Base-by-base conservation (phyloP, 2,113 vertebrate species). In the Suncus etruscus region DNA sequence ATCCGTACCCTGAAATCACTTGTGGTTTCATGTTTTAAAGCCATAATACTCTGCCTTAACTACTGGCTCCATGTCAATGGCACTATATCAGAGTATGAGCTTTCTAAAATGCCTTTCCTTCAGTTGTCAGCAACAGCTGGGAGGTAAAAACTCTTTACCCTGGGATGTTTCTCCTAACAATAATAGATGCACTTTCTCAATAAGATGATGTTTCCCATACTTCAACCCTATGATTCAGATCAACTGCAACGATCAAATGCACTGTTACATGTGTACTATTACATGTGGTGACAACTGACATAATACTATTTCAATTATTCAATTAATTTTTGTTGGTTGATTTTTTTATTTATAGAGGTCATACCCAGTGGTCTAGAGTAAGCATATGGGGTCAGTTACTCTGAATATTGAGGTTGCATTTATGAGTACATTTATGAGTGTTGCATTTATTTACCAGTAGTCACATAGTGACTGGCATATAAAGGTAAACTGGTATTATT, bases 41-140 rank as follows among this genome's bases (percentile, higher is more conserved):
- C 93, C 87, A 78, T 31, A n/a, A 78, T 72, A 70, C 61, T 87
- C 66, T 75, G 29, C 11, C 24, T 24, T 78, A 16, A 24, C 45
- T 86, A 8, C 50, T 54, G 81, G 65, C 32, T 75, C 70, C 22
- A 27, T 20, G 29, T 74, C 75, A 92, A 29, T 75, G 66, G 90
- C 74, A 89, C 45, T 18, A 91, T n/a, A 87, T 91, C 86, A 79
- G 87, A 87, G 75, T 15, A 87, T 8, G 81, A 32, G 51, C 16
- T 92, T 54, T 84, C 58, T 54, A 29, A 86, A 54, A 54, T 6
- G 27, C 18, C 63, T 79, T 81, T 61, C 29, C 32, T 92, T 50
- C 32, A 87, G 47, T 27, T 87, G 47, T 51, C 50, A 72, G 80
- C 54, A 89, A 69, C 45, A 91, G 29, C 45, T 82, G 25, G 29